Evolutionary conservation across 2,797 vertebrate species (phyloP).

Genomic region (Crypturellus tataupa): DNA sequence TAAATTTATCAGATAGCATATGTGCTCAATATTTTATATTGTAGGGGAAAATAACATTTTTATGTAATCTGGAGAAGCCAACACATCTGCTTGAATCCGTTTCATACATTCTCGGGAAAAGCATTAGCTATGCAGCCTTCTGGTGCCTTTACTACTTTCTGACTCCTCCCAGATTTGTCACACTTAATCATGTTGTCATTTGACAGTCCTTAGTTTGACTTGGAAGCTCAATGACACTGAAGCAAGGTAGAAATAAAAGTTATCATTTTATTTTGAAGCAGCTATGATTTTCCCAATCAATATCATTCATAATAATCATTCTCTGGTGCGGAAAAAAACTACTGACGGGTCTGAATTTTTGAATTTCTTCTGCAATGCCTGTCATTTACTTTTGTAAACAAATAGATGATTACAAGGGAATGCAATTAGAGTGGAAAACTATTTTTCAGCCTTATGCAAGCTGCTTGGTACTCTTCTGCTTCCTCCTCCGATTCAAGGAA

Average conservation of each 20-base stretch:
- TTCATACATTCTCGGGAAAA: neutral
- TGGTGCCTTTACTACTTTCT: neutral
- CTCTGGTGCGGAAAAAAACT: neutral
- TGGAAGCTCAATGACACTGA: conserved; percentile 3
- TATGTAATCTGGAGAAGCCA: neutral
- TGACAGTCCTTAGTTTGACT: neutral
- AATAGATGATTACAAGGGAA: neutral
- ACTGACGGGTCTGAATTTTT: neutral
- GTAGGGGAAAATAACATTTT: neutral
- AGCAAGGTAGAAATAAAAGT: conserved; percentile 12
- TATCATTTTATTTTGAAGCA: conserved; percentile 5
- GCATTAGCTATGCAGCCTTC: neutral
- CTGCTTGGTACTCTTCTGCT: neutral
- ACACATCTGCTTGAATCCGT: neutral
- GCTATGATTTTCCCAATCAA: neutral
- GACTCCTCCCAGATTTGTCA: neutral
- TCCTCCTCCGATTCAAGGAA: conserved; percentile 1
- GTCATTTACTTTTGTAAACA: conserved; percentile 22
- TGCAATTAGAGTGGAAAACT: neutral
- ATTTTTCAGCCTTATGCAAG: conserved; percentile 7
- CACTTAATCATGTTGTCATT: neutral
- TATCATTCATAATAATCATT: neutral
- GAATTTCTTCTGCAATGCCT: conserved; percentile 25
- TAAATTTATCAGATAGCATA: neutral
- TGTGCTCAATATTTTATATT: neutral